A percentile compares a stretch with the other conserved stretches of the same genome.
Conservation (phyloP, 2,113 vertebrate species). For the Corythornis madagascariensis region DNA sequence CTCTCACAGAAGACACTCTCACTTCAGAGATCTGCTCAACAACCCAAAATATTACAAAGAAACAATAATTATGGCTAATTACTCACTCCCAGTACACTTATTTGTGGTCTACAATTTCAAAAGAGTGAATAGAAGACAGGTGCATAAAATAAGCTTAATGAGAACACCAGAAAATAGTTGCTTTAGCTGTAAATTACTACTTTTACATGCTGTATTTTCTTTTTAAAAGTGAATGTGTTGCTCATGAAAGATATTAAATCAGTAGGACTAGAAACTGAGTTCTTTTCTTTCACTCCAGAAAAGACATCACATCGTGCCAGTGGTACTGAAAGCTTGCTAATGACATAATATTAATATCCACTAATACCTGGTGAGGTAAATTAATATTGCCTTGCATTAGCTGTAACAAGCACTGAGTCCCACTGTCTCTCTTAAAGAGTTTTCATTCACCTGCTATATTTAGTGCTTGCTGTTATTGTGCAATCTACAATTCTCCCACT, state of each 20-base stretch:
- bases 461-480: not conserved
- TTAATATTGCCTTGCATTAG: not conserved
- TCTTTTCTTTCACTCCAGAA: constrained; percentile 31
- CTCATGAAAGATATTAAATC: constrained; percentile 19
- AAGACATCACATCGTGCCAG: not conserved
- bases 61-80: constrained; percentile 57
- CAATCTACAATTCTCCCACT: not conserved
- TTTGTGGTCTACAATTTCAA: constrained; percentile 26
- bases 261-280: not conserved
- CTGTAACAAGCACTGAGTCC: not conserved
- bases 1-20: not conserved
- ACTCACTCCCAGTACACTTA: constrained; percentile 17
- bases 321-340: constrained; percentile 18
- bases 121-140: constrained; percentile 59
- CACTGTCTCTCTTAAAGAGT: not conserved
- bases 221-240: constrained; percentile 19
- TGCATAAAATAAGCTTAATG: constrained; percentile 49
- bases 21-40: not conserved
- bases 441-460: not conserved
- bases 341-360: constrained; percentile 15
- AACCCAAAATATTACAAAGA: constrained; percentile 60
- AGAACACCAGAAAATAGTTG: constrained; percentile 42
- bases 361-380: constrained; percentile 3
- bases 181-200: constrained; percentile 53
- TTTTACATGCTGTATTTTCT: constrained; percentile 18